Conservation (phyloP, 2,113 vertebrate species). For the Nanorana parkeri region DNA sequence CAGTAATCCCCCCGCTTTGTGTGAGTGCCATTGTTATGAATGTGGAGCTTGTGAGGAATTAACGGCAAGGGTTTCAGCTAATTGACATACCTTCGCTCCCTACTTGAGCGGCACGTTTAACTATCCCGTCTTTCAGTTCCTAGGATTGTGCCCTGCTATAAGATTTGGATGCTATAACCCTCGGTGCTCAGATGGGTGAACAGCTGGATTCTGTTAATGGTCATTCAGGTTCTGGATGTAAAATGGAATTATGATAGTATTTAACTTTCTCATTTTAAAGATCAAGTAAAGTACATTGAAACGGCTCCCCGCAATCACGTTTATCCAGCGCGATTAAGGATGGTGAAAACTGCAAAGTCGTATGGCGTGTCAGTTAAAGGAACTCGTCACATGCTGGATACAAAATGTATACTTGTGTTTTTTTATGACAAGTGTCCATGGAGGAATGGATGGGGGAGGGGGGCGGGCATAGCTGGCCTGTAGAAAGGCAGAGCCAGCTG, state of each 20-base stretch:
- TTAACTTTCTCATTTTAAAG: not conserved
- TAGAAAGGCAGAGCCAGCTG: too few relatives aligned
- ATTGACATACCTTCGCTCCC: slow-evolving; percentile 49
- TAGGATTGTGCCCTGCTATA: not conserved
- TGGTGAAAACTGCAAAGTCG: too few relatives aligned
- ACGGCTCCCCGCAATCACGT: not conserved
- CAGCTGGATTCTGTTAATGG: slow-evolving; percentile 51
- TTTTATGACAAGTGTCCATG: too few relatives aligned
- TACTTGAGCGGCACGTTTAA: slow-evolving; percentile 43
- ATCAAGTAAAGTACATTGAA: not conserved
- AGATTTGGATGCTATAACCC: slow-evolving; percentile 48
- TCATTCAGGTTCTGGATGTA: not conserved
- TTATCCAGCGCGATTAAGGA: too few relatives aligned
- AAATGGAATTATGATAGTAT: not conserved
- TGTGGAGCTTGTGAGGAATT: slow-evolving; percentile 41
- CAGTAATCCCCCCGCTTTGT: slow-evolving; percentile 50
- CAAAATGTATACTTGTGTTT: too few relatives aligned
- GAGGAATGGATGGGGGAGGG: too few relatives aligned
- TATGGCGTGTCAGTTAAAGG: too few relatives aligned
- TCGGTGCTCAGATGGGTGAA: slow-evolving; percentile 38
- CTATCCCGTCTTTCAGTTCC: slow-evolving; percentile 32
- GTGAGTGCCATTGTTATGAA: slow-evolving; percentile 36
- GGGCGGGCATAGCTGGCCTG: too few relatives aligned
- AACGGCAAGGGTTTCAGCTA: slow-evolving; percentile 23
- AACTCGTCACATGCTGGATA: too few relatives aligned